Percentiles rank a stretch among this genome's conserved stretches.
These are phyloP conservation scores for Lathamus discolor DNA, from an alignment of 2,113 vertebrate genomes.

Conservation along the genomic window DNA sequence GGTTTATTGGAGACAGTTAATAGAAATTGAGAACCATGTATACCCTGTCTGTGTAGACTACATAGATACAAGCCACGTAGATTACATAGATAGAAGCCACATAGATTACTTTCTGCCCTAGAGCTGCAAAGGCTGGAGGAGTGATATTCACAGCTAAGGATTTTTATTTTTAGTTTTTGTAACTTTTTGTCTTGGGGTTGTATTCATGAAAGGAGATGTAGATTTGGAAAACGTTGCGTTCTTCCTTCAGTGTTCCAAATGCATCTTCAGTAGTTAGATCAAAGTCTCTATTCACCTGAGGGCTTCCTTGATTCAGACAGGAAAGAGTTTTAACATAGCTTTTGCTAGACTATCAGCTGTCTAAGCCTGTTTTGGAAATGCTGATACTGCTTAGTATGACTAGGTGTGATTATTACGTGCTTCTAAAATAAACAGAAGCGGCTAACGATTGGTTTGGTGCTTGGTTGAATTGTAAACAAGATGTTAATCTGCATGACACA, in stretches of 20 bases:
- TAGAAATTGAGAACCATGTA: not conserved
- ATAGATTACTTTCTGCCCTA: not conserved
- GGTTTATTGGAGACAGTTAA: not conserved
- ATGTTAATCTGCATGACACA: not conserved
- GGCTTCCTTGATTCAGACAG: not conserved
- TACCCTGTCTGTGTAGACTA: not conserved
- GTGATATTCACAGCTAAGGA: not conserved
- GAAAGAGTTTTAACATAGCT: not conserved
- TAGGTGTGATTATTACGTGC: not conserved
- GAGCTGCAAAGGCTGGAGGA: not conserved
- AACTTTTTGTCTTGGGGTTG: not conserved
- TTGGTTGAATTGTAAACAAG: not conserved
- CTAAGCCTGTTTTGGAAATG: not conserved
- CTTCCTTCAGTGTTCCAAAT: not conserved
- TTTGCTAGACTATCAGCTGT: not conserved
- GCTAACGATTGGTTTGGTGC: not conserved
- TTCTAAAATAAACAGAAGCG: conserved; percentile 1
- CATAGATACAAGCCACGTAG: too few species aligned
- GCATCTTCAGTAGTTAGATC: not conserved
- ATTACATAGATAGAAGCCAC: too few species aligned
- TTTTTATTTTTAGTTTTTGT: not conserved
- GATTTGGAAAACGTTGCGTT: not conserved
- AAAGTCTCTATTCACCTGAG: not conserved
- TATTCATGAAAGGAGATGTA: not conserved
- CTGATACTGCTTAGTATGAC: not conserved